Evolutionary conservation across 2,888 invertebrate species (phyloP), one percentile per base, ranked within the genome.

Genomic region (Pediacus dermestoides): DNA sequence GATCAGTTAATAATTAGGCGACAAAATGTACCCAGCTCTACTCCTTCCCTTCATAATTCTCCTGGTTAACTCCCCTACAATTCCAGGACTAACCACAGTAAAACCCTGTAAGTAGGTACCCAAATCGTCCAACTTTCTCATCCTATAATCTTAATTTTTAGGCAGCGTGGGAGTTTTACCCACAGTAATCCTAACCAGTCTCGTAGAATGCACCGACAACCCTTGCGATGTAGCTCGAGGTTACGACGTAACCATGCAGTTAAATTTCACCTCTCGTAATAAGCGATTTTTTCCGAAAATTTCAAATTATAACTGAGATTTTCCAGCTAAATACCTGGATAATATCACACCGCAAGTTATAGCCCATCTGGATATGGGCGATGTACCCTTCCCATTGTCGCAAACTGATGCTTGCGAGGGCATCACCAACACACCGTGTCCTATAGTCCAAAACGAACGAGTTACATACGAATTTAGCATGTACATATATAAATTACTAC

Each of bases 391-490:
- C 36, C 45, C 46, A 2, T 28, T 54, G 21, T 16, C 12, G 11
- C 51, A 54, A 35, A 41, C 43, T 14, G 43, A 54, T 39, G 54
- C 46, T 9, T 54, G 54, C 16, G 48, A 35, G 34, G 54, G 54
- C 7, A 39, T 54, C 14, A 37, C 37, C 3, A 52, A 54, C 26
- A 54, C 54, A 0, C 45, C 46, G 9, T 54, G 54, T 37, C 54
- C 54, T 9, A 12, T 54, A 13, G 50, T 49, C 1, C 12, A 48
- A 33, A 28, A 38, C 2, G 54, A 54, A 34, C 36, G 32, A 16
- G 37, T 54, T 9, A 42, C 44, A 16, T 54, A 54, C 35, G 6
- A 34, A 6, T 41, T 47, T 21, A 16, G 13, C 1, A 44, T 54
- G 36, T 42, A 31, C 30, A 39, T 53, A 16, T 30, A 38, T 3